A percentile compares a stretch with the other conserved stretches of the same genome.
Evolutionary conservation across 2,888 invertebrate species (phyloP).

Genomic region (Myathropa florea): DNA sequence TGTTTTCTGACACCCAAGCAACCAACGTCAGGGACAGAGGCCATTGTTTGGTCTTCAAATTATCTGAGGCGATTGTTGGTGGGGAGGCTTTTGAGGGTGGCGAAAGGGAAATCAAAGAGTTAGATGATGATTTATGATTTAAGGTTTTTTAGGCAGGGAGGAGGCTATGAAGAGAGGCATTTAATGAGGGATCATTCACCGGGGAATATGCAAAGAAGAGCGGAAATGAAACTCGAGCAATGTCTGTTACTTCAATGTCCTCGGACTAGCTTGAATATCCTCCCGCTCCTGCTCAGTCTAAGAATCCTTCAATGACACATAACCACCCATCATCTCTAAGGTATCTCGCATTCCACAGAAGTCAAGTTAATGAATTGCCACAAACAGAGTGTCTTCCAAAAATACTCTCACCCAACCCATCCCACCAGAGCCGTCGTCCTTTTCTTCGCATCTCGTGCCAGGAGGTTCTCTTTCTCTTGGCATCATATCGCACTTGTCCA

Average conservation of each 20-base stretch:
- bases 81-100: neutral
- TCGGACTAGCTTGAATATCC: too few species aligned
- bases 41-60: neutral
- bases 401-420: neutral
- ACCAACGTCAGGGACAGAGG: neutral
- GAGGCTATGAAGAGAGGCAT: neutral
- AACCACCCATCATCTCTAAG: neutral
- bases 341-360: neutral
- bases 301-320: neutral
- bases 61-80: neutral
- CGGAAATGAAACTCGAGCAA: too few species aligned
- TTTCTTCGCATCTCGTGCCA: neutral
- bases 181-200: neutral
- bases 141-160: neutral
- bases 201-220: too few species aligned
- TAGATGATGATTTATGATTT: neutral
- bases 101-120: neutral
- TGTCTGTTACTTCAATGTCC: too few species aligned
- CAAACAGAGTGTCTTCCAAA: neutral
- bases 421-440: neutral
- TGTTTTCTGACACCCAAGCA: neutral
- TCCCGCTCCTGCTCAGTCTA: neutral
- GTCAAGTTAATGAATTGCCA: neutral
- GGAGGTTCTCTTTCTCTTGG: neutral
- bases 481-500: neutral